phyloP scores from a whole-genome alignment of 2,113 vertebrate genomes.

The Aix galericulata region DNA sequence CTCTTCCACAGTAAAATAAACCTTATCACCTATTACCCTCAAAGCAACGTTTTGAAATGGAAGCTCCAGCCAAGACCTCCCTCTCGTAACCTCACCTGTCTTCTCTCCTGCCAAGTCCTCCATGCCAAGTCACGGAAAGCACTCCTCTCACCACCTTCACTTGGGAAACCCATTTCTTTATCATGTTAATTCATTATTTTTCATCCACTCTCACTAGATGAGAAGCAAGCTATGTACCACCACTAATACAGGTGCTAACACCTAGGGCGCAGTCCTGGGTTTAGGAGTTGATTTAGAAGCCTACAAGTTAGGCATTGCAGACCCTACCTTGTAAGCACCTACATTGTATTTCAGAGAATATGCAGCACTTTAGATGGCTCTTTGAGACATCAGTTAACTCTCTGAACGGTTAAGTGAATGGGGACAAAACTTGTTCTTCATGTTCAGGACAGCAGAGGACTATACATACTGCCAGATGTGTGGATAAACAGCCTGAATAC shows the following conservation, averaged over 20 bases:
- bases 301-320: background rate
- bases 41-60: background rate
- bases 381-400: background rate
- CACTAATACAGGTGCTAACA: background rate
- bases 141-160: background rate
- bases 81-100: background rate
- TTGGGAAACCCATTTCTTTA: background rate
- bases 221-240: background rate
- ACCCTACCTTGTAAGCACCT: background rate
- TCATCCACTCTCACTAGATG: background rate
- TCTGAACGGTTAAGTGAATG: background rate
- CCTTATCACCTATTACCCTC: background rate
- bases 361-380: background rate
- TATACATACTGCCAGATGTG: background rate
- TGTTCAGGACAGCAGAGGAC: background rate
- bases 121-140: background rate
- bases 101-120: background rate
- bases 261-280: background rate
- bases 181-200: background rate
- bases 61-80: background rate
- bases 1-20: accelerated
- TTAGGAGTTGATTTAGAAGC: background rate
- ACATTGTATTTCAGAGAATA: background rate
- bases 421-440: background rate
- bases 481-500: background rate